A percentile compares a stretch with the other conserved stretches of the same genome.
These are phyloP conservation scores for Rhorus exstirpatorius DNA, from an alignment of 2,888 invertebrate species.

Conservation along the genomic window DNA sequence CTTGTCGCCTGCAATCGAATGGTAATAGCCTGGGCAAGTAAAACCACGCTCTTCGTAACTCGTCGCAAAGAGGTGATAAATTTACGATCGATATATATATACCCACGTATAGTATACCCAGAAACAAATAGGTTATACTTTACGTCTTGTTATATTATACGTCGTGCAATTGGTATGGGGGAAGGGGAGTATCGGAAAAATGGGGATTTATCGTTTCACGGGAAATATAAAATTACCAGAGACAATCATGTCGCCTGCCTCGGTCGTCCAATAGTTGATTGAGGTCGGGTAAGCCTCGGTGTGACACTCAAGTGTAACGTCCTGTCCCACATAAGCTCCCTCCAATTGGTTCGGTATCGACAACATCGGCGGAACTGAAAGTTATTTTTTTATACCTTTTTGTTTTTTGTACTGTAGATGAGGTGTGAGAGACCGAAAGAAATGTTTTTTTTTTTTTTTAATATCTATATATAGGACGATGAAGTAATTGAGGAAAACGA, in stretches of 20 bases:
- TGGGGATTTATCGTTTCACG: conserved; percentile 33
- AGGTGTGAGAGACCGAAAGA: conserved; percentile 62
- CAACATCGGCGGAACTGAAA: conserved; percentile 96
- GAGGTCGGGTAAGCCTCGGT: conserved; percentile 97
- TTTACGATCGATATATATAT: background rate
- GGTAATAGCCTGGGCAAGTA: conserved; percentile 83
- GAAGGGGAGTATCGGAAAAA: background rate
- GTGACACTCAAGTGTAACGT: conserved; percentile 95
- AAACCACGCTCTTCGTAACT: conserved; percentile 73
- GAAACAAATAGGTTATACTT: too few species aligned
- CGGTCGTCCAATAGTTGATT: conserved; percentile 98
- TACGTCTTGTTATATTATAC: too few species aligned
- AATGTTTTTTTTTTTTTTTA: background rate
- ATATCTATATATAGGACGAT: background rate
- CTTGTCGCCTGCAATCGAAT: conserved; percentile 91
- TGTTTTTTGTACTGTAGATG: conserved; percentile 69
- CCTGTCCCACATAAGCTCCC: conserved; percentile 95
- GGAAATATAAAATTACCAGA: conserved; percentile 89
- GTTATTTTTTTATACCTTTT: conserved; percentile 15
- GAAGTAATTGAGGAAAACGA: background rate
- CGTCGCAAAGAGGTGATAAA: conserved; percentile 24
- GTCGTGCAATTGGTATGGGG: too few species aligned
- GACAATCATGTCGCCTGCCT: conserved; percentile 96
- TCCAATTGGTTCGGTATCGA: conserved; percentile 97
- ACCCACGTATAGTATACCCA: background rate